Evolutionary conservation across 1,140 invertebrate species (phyloP).

Genomic region (Hydropsyche tenuis): DNA sequence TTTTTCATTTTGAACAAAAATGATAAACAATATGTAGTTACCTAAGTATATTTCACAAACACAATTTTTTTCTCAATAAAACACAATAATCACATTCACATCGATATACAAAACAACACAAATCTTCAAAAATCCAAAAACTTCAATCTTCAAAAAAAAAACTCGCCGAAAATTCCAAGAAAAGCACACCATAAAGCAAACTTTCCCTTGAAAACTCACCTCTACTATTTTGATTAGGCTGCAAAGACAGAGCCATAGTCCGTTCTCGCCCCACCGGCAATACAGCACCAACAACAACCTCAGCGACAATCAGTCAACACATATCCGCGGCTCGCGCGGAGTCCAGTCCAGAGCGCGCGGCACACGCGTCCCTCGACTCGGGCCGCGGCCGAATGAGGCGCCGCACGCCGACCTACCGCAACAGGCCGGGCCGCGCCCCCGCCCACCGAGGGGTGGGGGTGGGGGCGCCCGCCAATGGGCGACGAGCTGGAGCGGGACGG

Average conservation of each 20-base stretch:
- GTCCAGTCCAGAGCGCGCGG: too few relatives aligned
- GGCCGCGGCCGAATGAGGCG: conserved; percentile 54
- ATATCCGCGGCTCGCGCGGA: too few relatives aligned
- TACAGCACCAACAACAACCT: background rate
- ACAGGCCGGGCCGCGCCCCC: conserved; percentile 51
- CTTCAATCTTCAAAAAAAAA: background rate
- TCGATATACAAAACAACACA: background rate
- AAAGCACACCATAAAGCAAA: too few relatives aligned
- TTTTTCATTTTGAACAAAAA: too few relatives aligned
- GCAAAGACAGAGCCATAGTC: conserved; percentile 60
- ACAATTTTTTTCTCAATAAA: too few relatives aligned
- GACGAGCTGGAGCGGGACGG: background rate
- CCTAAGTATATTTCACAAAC: too few relatives aligned
- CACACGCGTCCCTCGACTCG: too few relatives aligned
- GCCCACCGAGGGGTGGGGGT: conserved; percentile 8
- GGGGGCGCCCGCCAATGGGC: background rate
- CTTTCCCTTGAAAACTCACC: conserved; percentile 59
- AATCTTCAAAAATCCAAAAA: background rate
- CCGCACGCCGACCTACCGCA: conserved; percentile 61
- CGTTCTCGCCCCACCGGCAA: background rate
- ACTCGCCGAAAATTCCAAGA: background rate
- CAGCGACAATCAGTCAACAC: conserved; percentile 54
- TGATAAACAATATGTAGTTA: too few relatives aligned
- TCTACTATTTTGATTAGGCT: conserved; percentile 60
- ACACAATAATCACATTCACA: too few relatives aligned